phyloP scores from a whole-genome alignment of 2,797 vertebrate genomes.

The Columba guinea region DNA sequence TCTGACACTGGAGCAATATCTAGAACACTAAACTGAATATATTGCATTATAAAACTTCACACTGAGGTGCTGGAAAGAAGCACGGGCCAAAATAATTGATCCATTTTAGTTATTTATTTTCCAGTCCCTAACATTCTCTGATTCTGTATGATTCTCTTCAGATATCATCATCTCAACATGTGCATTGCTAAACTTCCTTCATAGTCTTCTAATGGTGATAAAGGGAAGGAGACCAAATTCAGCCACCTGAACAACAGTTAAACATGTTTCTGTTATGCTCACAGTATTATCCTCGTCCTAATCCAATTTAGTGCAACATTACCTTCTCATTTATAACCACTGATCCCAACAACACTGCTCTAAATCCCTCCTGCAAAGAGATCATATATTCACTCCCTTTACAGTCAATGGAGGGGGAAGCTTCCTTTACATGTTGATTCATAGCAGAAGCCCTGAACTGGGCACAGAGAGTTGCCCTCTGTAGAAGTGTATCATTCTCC shows the following conservation, averaged over 20 bases:
- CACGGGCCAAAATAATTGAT: not conserved
- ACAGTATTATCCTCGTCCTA: not conserved
- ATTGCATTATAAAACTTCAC: not conserved
- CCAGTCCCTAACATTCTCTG: too few species aligned
- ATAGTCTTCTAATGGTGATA: not conserved
- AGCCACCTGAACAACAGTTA: not conserved
- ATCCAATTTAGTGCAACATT: not conserved
- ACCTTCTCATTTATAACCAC: not conserved
- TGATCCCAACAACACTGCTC: not conserved
- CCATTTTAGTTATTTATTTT: not conserved
- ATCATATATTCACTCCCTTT: not conserved
- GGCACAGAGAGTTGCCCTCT: not conserved
- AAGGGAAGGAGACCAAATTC: not conserved
- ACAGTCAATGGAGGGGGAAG: not conserved
- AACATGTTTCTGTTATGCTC: not conserved
- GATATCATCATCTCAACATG: not conserved
- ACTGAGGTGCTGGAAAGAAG: not conserved
- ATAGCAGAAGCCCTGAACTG: not conserved
- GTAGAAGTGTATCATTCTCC: not conserved
- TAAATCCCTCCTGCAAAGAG: not conserved
- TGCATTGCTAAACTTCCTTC: not conserved
- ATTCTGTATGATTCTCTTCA: not conserved
- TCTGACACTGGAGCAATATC: not conserved
- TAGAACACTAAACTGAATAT: not conserved
- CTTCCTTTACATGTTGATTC: not conserved